Evolutionary conservation across 1,140 invertebrate species (phyloP).

Genomic region (Pemphigus obesinymphae): DNA sequence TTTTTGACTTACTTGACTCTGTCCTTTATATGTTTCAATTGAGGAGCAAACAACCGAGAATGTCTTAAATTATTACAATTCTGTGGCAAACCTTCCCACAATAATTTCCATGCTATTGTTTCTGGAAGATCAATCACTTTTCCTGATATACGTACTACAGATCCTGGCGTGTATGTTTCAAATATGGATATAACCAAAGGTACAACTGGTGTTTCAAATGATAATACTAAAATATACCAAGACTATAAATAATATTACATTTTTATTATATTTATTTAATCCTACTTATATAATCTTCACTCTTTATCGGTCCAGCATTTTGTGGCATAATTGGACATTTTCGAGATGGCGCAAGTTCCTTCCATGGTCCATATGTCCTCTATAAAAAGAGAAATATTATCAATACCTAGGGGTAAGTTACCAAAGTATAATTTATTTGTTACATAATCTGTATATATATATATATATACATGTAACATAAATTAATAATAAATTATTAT

Average conservation of each 20-base stretch:
- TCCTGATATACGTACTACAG: constrained; percentile 71
- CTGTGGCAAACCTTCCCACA: constrained; percentile 71
- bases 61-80: constrained; percentile 54
- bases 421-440: too few species aligned
- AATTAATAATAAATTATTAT: too few species aligned
- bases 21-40: constrained; percentile 57
- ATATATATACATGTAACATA: too few species aligned
- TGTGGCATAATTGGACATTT: constrained; percentile 67
- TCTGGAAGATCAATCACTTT: constrained; percentile 24
- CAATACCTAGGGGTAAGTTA: too few species aligned
- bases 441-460: too few species aligned
- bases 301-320: constrained; percentile 61
- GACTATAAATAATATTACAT: neutral
- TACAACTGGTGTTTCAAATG: constrained; percentile 69
- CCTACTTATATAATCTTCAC: constrained; percentile 82
- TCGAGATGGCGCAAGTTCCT: constrained; percentile 70
- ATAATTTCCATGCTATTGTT: constrained; percentile 63
- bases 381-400: constrained; percentile 54
- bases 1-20: neutral
- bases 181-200: constrained; percentile 73
- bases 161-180: constrained; percentile 87
- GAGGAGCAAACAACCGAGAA: constrained; percentile 71
- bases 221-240: constrained; percentile 57
- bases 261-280: neutral
- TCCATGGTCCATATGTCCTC: constrained; percentile 87